Evolutionary conservation across 2,797 vertebrate genomes (phyloP).

Genomic region (Lerista edwardsae): DNA sequence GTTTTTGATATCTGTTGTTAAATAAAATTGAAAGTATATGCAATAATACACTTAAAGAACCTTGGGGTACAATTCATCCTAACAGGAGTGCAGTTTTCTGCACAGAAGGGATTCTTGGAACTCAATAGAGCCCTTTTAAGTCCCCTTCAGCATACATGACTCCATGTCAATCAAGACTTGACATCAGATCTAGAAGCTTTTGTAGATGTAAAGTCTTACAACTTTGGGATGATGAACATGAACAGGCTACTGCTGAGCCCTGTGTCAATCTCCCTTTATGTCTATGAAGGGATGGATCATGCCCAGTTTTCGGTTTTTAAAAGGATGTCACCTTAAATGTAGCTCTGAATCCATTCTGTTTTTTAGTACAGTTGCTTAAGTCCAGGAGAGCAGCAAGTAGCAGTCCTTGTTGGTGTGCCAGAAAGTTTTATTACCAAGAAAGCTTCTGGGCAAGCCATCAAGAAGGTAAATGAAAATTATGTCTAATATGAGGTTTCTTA

Average conservation of each 20-base stretch:
- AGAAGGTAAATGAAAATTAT: constrained; percentile 80
- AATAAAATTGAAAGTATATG: no score
- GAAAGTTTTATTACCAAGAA: constrained; percentile 91
- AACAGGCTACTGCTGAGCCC: neutral
- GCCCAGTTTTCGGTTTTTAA: neutral
- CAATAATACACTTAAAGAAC: no score
- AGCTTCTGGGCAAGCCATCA: constrained; percentile 90
- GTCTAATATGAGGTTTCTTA: neutral
- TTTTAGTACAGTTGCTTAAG: constrained; percentile 87
- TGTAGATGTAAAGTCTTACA: no score
- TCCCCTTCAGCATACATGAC: no score
- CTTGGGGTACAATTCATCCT: no score
- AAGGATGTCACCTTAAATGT: neutral
- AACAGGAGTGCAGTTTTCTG: no score
- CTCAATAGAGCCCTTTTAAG: no score
- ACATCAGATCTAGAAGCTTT: no score
- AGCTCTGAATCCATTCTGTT: constrained; percentile 25
- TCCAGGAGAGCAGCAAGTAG: constrained; percentile 88
- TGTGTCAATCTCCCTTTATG: no score
- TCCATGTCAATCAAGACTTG: no score
- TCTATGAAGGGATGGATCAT: neutral
- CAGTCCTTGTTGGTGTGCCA: constrained; percentile 84
- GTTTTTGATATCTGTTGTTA: no score
- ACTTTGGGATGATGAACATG: neutral
- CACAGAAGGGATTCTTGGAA: no score